phyloP scores from a whole-genome alignment of 2,888 invertebrate genomes.

The Oxycera nigricornis region DNA sequence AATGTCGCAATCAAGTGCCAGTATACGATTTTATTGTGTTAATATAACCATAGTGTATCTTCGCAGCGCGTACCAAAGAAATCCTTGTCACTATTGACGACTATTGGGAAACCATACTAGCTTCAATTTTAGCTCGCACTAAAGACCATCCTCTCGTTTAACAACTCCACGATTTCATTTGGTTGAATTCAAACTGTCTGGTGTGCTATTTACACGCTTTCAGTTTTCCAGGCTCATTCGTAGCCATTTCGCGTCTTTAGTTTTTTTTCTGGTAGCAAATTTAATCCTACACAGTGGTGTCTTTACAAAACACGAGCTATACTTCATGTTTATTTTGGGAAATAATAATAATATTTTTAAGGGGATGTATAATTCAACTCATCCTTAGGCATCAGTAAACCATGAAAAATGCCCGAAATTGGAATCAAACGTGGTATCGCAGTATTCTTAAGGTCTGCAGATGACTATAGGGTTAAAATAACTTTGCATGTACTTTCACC shows the following conservation, averaged over 20 bases:
- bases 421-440: no score
- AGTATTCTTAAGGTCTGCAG: no score
- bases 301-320: no score
- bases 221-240: neutral
- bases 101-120: neutral
- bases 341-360: no score
- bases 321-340: no score
- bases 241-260: neutral
- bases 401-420: no score
- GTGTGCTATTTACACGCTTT: conserved; percentile 35
- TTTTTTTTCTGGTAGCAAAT: neutral
- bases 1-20: conserved; percentile 44
- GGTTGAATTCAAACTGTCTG: conserved; percentile 34
- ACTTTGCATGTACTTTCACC: neutral
- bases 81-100: neutral
- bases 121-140: conserved; percentile 5
- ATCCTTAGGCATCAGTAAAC: no score
- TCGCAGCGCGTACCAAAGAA: neutral
- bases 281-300: conserved; percentile 6
- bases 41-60: neutral
- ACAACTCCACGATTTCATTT: conserved; percentile 28
- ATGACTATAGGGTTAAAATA: conserved; percentile 21
- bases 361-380: no score
- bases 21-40: neutral
- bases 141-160: neutral